Evolutionary conservation across 2,888 invertebrate species (phyloP), one percentile per base, ranked within the genome.

Genomic region (Eupithecia subumbrata): DNA sequence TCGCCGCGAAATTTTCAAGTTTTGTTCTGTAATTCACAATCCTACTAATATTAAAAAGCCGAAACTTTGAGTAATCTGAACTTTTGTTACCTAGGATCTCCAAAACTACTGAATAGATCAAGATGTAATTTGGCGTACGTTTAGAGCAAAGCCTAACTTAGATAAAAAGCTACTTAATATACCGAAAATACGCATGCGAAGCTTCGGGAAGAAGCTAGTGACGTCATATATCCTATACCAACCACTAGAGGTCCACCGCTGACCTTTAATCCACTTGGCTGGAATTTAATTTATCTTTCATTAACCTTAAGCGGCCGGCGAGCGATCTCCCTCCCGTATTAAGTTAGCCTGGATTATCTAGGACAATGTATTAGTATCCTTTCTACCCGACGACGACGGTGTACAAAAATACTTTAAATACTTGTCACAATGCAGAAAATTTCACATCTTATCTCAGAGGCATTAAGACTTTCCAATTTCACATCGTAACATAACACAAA

Each of bases 341-440:
- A 67, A 37, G 66, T 67, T 67, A 67, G 66, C 37, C 40, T 67
- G 66, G 66, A 67, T 67, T 67, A 67, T 40, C 40, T 67, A 37
- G 66, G 37, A 37, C 66, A 37, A 40, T 37, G 12, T 67, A 67
- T 67, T n/a, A 67, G n/a, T 40, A 67, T 12, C n/a, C 66, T 40
- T 18, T 67, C 2, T n/a, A 66, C 63, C 14, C 30, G 30, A 63
- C 30, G 40, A 56, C 30, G 30, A 63, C 30, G 40, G 22, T 7
- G 22, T 60, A 60, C 12, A 25, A 25, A 60, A 60, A 37, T 37
- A 37, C 37, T 37, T 37, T 37, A 12, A 3, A 60, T 40, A 40
- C 60, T 56, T 60, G 22, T 22, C 60, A 60, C 25, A 60, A 60
- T 60, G 12, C 60, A 60, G 60, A 22, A 56, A 60, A 60, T 11